Evolutionary conservation across 2,888 invertebrate genomes (phyloP).

Genomic region (Melieria crassipennis): DNA sequence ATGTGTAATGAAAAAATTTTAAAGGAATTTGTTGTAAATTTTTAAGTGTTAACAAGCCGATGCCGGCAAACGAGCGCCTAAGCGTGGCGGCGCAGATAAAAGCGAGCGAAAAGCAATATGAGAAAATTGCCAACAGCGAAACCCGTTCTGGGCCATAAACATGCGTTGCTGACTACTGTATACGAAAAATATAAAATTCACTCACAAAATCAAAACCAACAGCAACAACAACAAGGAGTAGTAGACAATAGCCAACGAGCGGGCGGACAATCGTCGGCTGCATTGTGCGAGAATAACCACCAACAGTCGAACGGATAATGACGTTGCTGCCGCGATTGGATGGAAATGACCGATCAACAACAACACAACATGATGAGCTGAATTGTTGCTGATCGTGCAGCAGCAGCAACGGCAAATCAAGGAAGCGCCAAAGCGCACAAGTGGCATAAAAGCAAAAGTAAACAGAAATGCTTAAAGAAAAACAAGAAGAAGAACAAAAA

Average conservation of each 20-base stretch:
- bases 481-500: slow-evolving; percentile 50
- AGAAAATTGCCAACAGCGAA: slow-evolving; percentile 39
- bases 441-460: slow-evolving; percentile 13
- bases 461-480: slow-evolving; percentile 1
- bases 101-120: slow-evolving; percentile 36
- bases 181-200: neutral
- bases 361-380: slow-evolving; percentile 47
- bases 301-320: neutral
- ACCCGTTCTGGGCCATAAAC: slow-evolving; percentile 22
- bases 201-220: no score
- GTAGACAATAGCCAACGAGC: neutral
- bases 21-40: neutral
- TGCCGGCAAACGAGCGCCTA: neutral
- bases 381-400: neutral
- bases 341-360: slow-evolving; percentile 25
- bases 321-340: neutral
- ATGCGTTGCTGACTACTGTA: neutral
- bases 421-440: neutral
- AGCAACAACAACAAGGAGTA: neutral
- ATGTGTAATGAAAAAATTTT: neutral
- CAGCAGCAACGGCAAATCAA: slow-evolving; percentile 13
- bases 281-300: slow-evolving; percentile 26
- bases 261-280: no score
- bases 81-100: slow-evolving; percentile 47
- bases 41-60: slow-evolving; percentile 60